A percentile compares a stretch with the other conserved stretches of the same genome.
phyloP scores from a whole-genome alignment of 1,140 invertebrate genomes.

The Nilaparvata lugens region DNA sequence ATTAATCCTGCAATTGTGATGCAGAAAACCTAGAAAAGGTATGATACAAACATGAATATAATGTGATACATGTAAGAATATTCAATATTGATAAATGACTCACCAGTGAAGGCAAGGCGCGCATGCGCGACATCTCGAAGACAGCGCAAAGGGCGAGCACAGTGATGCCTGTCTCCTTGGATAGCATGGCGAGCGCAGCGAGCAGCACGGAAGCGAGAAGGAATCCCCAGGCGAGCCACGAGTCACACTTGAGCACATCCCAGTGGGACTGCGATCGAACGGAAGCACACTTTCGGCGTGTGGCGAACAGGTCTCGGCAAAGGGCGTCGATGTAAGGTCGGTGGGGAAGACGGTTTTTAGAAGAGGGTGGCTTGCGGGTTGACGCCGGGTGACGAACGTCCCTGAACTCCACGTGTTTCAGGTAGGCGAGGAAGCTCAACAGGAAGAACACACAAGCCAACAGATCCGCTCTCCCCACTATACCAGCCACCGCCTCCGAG shows the following conservation, averaged over 20 bases:
- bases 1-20: no score
- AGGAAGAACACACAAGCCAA: slow-evolving; percentile 86
- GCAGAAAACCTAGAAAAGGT: no score
- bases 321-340: background rate
- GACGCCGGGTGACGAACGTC: slow-evolving; percentile 4
- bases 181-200: slow-evolving; percentile 19
- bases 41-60: no score
- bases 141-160: slow-evolving; percentile 19
- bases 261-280: background rate
- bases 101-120: slow-evolving; percentile 15
- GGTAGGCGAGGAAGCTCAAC: slow-evolving; percentile 75
- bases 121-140: slow-evolving; percentile 20
- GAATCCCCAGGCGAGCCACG: slow-evolving; percentile 12
- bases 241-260: no score
- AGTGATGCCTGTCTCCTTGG: slow-evolving; percentile 24
- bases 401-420: slow-evolving; percentile 39
- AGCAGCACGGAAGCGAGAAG: slow-evolving; percentile 15
- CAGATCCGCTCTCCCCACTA: slow-evolving; percentile 90
- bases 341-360: background rate
- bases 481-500: slow-evolving; percentile 91
- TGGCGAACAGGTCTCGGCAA: background rate
- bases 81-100: background rate
- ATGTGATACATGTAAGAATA: no score
- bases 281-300: background rate
- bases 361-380: background rate